These are phyloP conservation scores for Thaumatotibia leucotreta DNA, from an alignment of 1,140 invertebrate genomes.

Conservation along the genomic window DNA sequence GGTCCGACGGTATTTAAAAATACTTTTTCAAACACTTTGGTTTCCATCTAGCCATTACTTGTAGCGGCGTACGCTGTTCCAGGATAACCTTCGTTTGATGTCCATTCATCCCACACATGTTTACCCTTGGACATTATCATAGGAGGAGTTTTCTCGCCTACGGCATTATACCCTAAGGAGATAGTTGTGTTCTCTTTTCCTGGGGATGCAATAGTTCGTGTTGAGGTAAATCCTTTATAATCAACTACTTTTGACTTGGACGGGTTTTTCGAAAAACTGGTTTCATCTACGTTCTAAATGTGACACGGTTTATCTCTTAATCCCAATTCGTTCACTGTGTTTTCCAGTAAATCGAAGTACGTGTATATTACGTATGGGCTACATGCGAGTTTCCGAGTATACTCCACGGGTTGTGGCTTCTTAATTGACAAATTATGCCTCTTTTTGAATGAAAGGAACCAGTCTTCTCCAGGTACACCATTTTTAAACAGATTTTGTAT, in stretches of 20 bases:
- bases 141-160: conserved; percentile 40
- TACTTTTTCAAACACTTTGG: conserved; percentile 38
- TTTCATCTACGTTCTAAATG: conserved; percentile 51
- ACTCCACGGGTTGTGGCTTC: conserved; percentile 38
- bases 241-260: conserved; percentile 44
- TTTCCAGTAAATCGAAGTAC: conserved; percentile 36
- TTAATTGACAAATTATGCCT: conserved; percentile 37
- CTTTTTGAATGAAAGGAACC: conserved; percentile 39
- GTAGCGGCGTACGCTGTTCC: conserved; percentile 41
- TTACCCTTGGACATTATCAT: conserved; percentile 35
- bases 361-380: conserved; percentile 40
- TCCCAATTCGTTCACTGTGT: conserved; percentile 26
- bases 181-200: conserved; percentile 48
- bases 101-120: conserved; percentile 23
- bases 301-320: conserved; percentile 26
- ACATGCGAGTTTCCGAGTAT: conserved; percentile 29
- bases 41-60: conserved; percentile 44
- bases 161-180: conserved; percentile 34
- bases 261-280: conserved; percentile 36
- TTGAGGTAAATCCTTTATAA: conserved; percentile 25
- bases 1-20: conserved; percentile 24
- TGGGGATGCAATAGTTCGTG: conserved; percentile 30
- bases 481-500: conserved; percentile 43
- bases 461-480: conserved; percentile 42
- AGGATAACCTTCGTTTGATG: conserved; percentile 25